Evolutionary conservation across 2,797 vertebrate genomes (phyloP).

Genomic region (Chiloscyllium punctatum): DNA sequence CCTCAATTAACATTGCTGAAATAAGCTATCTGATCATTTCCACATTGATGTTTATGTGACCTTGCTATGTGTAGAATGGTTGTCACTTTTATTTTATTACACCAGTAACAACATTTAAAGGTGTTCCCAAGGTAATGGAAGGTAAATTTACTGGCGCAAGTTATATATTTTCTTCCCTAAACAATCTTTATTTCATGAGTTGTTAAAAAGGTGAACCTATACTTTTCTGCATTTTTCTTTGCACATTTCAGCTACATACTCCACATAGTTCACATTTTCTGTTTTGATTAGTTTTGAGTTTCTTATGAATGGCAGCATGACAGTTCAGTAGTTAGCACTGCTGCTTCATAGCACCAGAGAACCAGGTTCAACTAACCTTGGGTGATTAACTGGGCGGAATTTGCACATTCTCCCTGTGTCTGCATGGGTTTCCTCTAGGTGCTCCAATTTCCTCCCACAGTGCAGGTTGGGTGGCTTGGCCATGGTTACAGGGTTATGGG

Average conservation of each 20-base stretch:
- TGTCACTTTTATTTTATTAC: too few species aligned
- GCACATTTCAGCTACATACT: background rate
- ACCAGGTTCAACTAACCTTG: too few species aligned
- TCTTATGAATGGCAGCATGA: too few species aligned
- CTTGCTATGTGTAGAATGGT: background rate
- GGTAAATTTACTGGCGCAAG: background rate
- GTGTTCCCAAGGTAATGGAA: background rate
- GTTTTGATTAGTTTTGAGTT: constrained; percentile 5
- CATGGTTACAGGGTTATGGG: too few species aligned
- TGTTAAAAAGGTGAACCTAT: background rate
- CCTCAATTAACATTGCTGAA: background rate
- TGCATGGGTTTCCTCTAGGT: too few species aligned
- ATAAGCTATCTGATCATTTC: background rate
- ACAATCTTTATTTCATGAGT: background rate
- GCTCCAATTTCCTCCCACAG: too few species aligned
- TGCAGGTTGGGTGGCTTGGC: too few species aligned
- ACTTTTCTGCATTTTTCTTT: background rate
- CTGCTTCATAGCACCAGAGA: too few species aligned
- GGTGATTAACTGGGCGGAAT: too few species aligned
- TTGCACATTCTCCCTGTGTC: too few species aligned
- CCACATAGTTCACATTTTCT: background rate
- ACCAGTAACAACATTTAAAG: too few species aligned
- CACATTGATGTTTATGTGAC: background rate
- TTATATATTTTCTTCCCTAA: background rate
- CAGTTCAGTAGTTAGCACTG: too few species aligned